These are phyloP conservation scores for Oceanodroma tethys DNA, from an alignment of 2,113 vertebrate species.

Conservation along the genomic window DNA sequence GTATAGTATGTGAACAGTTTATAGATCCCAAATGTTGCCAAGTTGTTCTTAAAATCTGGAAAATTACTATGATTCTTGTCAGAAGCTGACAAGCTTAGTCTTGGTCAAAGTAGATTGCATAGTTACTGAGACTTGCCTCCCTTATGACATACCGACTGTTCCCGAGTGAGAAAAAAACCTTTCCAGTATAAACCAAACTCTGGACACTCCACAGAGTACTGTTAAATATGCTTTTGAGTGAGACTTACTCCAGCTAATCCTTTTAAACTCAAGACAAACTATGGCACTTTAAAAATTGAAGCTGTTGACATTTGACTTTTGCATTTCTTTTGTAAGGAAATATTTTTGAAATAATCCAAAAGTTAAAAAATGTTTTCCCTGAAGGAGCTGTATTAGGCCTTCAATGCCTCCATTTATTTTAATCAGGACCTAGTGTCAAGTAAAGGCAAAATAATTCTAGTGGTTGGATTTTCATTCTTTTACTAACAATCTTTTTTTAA, in stretches of 20 bases:
- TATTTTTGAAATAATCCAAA: not conserved
- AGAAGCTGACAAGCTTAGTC: not conserved
- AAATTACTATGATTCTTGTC: not conserved
- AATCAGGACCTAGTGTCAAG: not conserved
- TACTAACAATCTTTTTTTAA: not conserved
- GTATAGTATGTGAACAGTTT: not conserved
- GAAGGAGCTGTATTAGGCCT: not conserved
- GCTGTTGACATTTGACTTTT: not conserved
- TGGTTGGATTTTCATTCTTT: not conserved
- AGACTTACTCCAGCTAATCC: not conserved
- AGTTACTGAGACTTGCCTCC: not conserved
- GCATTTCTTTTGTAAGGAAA: not conserved
- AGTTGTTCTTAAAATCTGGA: not conserved
- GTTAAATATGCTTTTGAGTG: not conserved
- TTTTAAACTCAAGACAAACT: not conserved
- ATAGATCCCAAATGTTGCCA: not conserved
- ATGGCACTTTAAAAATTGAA: not conserved
- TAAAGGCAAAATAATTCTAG: not conserved
- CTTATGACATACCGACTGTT: not conserved
- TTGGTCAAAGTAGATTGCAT: not conserved
- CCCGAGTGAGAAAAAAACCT: not conserved
- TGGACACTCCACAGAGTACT: not conserved
- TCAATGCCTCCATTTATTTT: not conserved
- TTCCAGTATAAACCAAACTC: not conserved
- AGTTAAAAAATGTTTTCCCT: not conserved